Percentiles rank a stretch among this genome's conserved stretches.
Evolutionary conservation across 2,113 vertebrate species (phyloP).

Genomic region (Todiramphus chloris): DNA sequence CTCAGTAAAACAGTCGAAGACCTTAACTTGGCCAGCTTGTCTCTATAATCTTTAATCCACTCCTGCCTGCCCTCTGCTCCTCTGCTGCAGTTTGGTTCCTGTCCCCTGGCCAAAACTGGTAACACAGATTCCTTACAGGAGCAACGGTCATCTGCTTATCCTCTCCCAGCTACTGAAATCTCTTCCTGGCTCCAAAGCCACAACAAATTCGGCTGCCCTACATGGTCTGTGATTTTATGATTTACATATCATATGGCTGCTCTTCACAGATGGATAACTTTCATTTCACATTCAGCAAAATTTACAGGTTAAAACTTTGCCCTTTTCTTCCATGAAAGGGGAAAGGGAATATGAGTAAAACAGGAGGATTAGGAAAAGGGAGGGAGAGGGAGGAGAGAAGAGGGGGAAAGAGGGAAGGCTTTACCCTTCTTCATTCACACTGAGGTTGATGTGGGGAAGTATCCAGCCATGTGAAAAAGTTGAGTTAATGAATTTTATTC

Average conservation of each 20-base stretch:
- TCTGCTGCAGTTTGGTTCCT: not conserved
- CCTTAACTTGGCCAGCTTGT: not conserved
- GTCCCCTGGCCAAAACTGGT: not conserved
- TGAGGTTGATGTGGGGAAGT: not conserved
- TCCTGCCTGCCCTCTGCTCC: not conserved
- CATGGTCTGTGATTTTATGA: not conserved
- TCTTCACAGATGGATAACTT: not conserved
- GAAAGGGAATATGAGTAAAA: not conserved
- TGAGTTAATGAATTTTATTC: not conserved
- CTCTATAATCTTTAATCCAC: not conserved
- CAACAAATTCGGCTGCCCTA: not conserved
- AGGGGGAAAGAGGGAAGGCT: not conserved
- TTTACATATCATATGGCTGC: not conserved
- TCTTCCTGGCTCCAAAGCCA: not conserved
- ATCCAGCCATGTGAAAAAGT: not conserved
- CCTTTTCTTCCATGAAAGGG: not conserved
- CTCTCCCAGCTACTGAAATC: not conserved
- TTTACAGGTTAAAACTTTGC: not conserved
- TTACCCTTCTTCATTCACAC: not conserved
- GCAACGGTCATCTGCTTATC: not conserved
- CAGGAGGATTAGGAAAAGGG: not conserved
- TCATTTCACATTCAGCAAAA: slow-evolving; percentile 1
- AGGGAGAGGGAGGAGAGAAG: too few relatives aligned
- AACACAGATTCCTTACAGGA: not conserved
- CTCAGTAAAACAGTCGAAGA: not conserved